phyloP scores from a whole-genome alignment of 2,113 vertebrate genomes.

The Coregonus clupeaformis region DNA sequence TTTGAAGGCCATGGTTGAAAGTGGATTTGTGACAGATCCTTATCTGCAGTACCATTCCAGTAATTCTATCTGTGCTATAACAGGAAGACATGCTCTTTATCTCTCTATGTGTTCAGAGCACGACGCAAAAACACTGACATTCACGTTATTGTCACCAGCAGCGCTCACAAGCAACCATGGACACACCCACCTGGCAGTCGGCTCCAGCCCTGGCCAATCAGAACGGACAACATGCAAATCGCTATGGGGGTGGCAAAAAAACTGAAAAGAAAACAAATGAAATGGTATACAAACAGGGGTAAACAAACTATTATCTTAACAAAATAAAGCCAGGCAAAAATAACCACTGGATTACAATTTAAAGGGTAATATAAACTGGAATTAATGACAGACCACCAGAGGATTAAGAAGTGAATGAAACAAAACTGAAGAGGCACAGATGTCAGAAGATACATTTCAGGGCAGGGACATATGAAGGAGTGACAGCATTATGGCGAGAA shows the following conservation, averaged over 20 bases:
- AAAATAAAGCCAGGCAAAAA: constrained; percentile 18
- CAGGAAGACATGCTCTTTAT: constrained; percentile 38
- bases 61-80: not conserved
- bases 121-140: constrained; percentile 23
- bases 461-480: not conserved
- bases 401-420: not conserved
- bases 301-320: constrained; percentile 38
- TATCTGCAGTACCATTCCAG: not conserved
- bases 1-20: constrained; percentile 39
- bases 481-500: not conserved
- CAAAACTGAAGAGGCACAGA: not conserved
- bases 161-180: not conserved
- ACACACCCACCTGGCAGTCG: constrained; percentile 73
- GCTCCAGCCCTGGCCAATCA: constrained; percentile 67
- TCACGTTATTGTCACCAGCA: constrained; percentile 13
- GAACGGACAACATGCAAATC: constrained; percentile 74
- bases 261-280: constrained; percentile 75
- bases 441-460: not conserved
- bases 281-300: constrained; percentile 67
- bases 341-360: not conserved
- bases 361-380: not conserved
- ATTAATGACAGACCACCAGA: not conserved
- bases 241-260: constrained; percentile 72
- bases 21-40: constrained; percentile 41
- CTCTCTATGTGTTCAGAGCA: constrained; percentile 22